A percentile compares a stretch with the other conserved stretches of the same genome.
phyloP scores from a whole-genome alignment of 2,888 invertebrate species.

The Lochmaea capreae region DNA sequence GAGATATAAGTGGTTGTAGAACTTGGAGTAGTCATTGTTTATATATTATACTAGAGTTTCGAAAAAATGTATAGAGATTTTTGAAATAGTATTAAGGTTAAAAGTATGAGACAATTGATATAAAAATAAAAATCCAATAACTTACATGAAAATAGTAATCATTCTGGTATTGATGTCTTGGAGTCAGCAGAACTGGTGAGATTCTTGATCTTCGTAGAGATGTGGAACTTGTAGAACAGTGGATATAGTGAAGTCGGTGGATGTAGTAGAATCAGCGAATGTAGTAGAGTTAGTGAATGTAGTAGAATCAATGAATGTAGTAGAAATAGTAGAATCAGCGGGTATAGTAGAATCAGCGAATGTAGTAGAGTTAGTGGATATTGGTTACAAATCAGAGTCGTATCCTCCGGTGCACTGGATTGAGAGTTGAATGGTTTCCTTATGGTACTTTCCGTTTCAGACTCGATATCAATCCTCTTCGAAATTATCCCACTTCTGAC shows the following conservation, averaged over 20 bases:
- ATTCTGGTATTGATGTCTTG: background rate
- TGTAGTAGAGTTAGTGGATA: background rate
- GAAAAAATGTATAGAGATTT: background rate
- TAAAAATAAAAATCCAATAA: background rate
- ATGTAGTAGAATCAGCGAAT: background rate
- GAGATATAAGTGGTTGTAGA: constrained; percentile 13
- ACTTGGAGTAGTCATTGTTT: background rate
- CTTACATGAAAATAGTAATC: background rate
- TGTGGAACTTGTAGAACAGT: background rate
- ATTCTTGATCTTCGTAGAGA: background rate
- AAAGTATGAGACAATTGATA: background rate
- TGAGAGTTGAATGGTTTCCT: background rate
- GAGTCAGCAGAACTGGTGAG: background rate
- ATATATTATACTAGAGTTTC: background rate
- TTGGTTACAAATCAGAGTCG: background rate
- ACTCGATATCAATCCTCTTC: background rate
- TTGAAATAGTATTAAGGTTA: background rate
- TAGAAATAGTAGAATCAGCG: background rate
- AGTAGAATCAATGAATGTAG: background rate
- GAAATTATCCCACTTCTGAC: constrained; percentile 29
- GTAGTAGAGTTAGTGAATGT: background rate
- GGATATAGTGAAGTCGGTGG: background rate
- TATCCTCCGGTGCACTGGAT: background rate
- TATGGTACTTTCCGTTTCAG: background rate
- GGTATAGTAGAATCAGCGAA: background rate